Percentiles rank a stretch among this genome's conserved stretches.
These are phyloP conservation scores for Arremon brunneinucha DNA, from an alignment of 2,797 vertebrate genomes.

Conservation along the genomic window DNA sequence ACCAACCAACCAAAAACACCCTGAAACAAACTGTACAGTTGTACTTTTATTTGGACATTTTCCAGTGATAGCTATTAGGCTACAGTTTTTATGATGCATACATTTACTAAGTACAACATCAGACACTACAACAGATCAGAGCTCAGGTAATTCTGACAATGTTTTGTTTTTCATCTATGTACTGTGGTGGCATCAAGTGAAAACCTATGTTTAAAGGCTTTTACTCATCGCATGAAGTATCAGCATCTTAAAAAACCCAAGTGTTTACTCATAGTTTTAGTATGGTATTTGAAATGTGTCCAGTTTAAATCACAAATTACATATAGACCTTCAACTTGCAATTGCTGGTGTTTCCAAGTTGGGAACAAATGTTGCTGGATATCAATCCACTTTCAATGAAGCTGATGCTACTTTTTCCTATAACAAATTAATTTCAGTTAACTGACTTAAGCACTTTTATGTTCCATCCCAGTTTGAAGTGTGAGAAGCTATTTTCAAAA, in stretches of 20 bases:
- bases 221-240: constrained; percentile 49
- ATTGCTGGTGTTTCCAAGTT: constrained; percentile 60
- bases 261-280: constrained; percentile 5
- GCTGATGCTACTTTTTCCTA: neutral
- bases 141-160: constrained; percentile 66
- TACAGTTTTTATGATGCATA: constrained; percentile 88
- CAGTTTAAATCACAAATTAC: constrained; percentile 48
- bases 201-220: constrained; percentile 65
- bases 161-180: constrained; percentile 68
- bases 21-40: constrained; percentile 2
- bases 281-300: constrained; percentile 16
- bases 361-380: constrained; percentile 8
- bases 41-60: constrained; percentile 78
- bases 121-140: constrained; percentile 82
- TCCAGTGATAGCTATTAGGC: constrained; percentile 75
- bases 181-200: constrained; percentile 58
- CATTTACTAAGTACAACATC: constrained; percentile 87
- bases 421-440: constrained; percentile 5
- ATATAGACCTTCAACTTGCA: constrained; percentile 49
- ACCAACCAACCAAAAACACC: neutral
- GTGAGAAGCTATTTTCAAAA: neutral
- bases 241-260: constrained; percentile 38
- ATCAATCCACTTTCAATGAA: neutral
- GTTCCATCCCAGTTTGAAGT: constrained; percentile 25
- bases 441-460: neutral